Evolutionary conservation across 1,140 invertebrate genomes (phyloP).

Genomic region (Drosophila guanche): DNA sequence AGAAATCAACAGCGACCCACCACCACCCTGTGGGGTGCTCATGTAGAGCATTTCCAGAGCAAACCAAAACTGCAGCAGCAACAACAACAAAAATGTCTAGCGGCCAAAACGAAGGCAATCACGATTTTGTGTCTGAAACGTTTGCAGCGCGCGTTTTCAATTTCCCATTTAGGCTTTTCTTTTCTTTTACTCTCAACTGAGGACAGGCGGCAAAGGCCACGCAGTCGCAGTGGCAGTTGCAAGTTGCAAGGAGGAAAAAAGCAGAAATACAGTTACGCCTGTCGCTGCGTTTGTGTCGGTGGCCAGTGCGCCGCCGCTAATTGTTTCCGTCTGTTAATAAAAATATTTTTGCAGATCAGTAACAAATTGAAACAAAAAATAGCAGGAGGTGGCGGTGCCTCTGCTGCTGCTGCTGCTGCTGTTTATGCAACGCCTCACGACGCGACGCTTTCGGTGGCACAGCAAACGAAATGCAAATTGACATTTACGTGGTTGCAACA

Average conservation of each 20-base stretch:
- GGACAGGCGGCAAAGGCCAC: constrained; percentile 61
- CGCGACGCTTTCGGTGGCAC: constrained; percentile 40
- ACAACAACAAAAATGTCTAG: constrained; percentile 60
- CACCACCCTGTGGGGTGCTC: constrained; percentile 6
- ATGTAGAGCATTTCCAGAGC: constrained; percentile 41
- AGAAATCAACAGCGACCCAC: constrained; percentile 14
- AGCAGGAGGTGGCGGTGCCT: constrained; percentile 8
- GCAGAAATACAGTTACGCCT: constrained; percentile 40
- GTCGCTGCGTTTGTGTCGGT: constrained; percentile 45
- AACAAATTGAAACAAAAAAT: constrained; percentile 55
- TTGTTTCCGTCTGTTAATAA: constrained; percentile 82
- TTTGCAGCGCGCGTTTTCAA: constrained; percentile 78
- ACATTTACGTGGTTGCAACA: constrained; percentile 82
- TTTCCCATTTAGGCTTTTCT: constrained; percentile 59
- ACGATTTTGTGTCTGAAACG: constrained; percentile 78
- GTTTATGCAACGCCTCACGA: constrained; percentile 78
- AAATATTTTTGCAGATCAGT: constrained; percentile 77
- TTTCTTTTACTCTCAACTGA: constrained; percentile 15
- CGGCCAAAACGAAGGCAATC: constrained; percentile 77
- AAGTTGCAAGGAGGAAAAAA: background rate
- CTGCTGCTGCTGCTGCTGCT: constrained; percentile 37
- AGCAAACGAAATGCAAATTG: constrained; percentile 74
- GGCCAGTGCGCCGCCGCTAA: constrained; percentile 71
- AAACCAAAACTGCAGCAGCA: constrained; percentile 1
- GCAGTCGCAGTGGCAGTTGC: constrained; percentile 17